phyloP scores from a whole-genome alignment of 1,140 invertebrate genomes.

The Trichomalopsis sarcophagae region DNA sequence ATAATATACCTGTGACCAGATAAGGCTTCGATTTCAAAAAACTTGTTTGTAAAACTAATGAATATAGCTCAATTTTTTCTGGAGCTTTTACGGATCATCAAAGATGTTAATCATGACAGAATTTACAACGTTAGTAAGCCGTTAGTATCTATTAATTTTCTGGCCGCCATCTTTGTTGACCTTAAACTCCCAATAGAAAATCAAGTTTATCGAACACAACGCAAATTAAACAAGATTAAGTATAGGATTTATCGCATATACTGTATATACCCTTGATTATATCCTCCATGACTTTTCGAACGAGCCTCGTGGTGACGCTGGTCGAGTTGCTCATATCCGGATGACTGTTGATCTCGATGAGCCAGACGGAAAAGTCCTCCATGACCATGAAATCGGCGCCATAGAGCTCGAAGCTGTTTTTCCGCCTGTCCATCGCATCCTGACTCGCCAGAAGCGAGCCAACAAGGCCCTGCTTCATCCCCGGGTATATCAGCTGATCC shows the following conservation, averaged over 20 bases:
- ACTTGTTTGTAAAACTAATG: too few relatives aligned
- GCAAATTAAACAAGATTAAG: background rate
- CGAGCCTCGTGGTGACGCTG: conserved; percentile 90
- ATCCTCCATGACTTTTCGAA: conserved; percentile 91
- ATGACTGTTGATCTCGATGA: conserved; percentile 96
- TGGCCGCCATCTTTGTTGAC: too few relatives aligned
- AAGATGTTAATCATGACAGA: too few relatives aligned
- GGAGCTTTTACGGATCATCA: too few relatives aligned
- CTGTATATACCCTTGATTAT: conserved; percentile 89
- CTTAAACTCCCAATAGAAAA: too few relatives aligned
- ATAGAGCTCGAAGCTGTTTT: conserved; percentile 94
- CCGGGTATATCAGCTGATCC: conserved; percentile 90
- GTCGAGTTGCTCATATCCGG: conserved; percentile 93
- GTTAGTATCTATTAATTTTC: too few relatives aligned
- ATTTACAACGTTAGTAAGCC: too few relatives aligned
- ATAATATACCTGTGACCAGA: too few relatives aligned
- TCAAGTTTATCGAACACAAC: too few relatives aligned
- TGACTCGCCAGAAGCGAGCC: conserved; percentile 91
- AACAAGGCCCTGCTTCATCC: conserved; percentile 91
- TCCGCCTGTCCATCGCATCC: conserved; percentile 88
- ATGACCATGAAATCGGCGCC: conserved; percentile 95
- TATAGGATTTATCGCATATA: conserved; percentile 34
- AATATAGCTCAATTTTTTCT: too few relatives aligned
- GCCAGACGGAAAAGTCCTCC: conserved; percentile 92
- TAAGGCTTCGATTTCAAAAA: too few relatives aligned